Evolutionary conservation across 2,888 invertebrate genomes (phyloP).

Genomic region (Blera fallax): DNA sequence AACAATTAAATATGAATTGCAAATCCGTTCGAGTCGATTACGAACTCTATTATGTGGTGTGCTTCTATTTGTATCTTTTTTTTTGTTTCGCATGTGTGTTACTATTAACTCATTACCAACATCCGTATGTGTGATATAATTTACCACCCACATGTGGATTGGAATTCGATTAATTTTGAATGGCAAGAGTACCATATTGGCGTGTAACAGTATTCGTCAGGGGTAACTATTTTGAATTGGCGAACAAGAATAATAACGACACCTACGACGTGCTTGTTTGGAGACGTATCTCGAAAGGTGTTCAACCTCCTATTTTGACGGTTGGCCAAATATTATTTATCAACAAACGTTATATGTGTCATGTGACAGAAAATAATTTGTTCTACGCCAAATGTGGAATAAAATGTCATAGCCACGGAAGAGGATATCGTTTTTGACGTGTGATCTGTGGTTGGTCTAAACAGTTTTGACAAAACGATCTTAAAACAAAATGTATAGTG

Average conservation of each 20-base stretch:
- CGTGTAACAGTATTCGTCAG: not conserved
- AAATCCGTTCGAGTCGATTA: conserved; percentile 24
- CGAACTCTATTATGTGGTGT: not conserved
- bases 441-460: too few species aligned
- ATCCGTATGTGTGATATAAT: conserved; percentile 43
- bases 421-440: too few species aligned
- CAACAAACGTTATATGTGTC: not conserved
- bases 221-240: not conserved
- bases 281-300: not conserved
- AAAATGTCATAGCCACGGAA: too few species aligned
- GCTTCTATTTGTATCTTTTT: not conserved
- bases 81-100: not conserved
- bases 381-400: too few species aligned
- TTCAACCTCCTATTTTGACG: not conserved
- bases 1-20: conserved; percentile 19
- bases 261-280: not conserved
- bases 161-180: conserved; percentile 2
- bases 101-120: conserved; percentile 4
- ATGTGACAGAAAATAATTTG: too few species aligned
- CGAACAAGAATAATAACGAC: not conserved
- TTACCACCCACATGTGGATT: conserved; percentile 8
- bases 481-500: too few species aligned
- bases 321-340: not conserved
- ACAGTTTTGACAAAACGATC: too few species aligned
- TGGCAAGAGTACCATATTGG: conserved; percentile 6